Percentiles rank a stretch among this genome's conserved stretches.
These are phyloP conservation scores for Muscina levida DNA, from an alignment of 2,888 invertebrate species.

Conservation along the genomic window DNA sequence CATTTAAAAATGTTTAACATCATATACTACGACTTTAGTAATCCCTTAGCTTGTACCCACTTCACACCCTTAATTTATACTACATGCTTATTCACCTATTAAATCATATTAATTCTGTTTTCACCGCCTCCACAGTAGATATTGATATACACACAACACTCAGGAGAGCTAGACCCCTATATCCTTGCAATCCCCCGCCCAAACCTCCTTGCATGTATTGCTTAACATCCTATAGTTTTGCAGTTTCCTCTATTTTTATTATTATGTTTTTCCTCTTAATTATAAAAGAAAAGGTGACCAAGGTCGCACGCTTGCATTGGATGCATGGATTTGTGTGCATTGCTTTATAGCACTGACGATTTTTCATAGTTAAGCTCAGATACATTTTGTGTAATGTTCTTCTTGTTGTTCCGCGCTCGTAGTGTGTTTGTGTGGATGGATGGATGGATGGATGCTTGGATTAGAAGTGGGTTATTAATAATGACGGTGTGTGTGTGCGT, in stretches of 20 bases:
- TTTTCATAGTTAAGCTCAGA: background rate
- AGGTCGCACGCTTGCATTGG: constrained; percentile 42
- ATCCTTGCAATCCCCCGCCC: too few species aligned
- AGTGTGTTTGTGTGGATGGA: constrained; percentile 23
- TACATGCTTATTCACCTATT: too few species aligned
- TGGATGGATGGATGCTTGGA: constrained; percentile 8
- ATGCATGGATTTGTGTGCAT: background rate
- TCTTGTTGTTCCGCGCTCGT: background rate
- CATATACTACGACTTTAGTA: too few species aligned
- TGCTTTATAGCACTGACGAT: background rate
- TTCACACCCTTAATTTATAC: too few species aligned
- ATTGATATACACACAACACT: too few species aligned
- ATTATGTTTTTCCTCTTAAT: constrained; percentile 46
- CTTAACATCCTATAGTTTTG: constrained; percentile 12
- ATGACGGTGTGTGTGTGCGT: background rate
- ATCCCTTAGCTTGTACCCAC: too few species aligned
- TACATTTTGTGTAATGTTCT: constrained; percentile 22
- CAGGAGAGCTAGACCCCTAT: too few species aligned
- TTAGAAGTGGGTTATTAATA: constrained; percentile 54
- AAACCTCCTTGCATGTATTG: too few species aligned
- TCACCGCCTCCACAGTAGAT: too few species aligned
- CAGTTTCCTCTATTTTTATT: constrained; percentile 38
- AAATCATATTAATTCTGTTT: too few species aligned
- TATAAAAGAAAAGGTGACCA: constrained; percentile 59
- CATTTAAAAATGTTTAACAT: too few species aligned